Conservation (phyloP, 1,140 invertebrate genomes). For the Ceratoteleas bidentatus region DNA sequence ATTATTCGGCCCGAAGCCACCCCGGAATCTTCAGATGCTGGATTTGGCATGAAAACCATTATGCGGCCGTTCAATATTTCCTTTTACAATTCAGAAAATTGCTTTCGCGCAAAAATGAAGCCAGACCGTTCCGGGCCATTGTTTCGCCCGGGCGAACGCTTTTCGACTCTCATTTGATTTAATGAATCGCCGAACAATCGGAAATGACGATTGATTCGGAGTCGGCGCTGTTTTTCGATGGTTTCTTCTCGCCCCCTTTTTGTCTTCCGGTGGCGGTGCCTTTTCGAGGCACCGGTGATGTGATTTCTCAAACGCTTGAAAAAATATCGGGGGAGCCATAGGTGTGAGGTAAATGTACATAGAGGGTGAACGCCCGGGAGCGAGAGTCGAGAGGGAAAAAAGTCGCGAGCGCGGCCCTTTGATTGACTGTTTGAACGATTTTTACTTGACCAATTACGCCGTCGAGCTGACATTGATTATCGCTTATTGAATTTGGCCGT, state of each 20-base stretch:
- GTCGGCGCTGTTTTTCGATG: background rate
- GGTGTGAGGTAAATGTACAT: too few species aligned
- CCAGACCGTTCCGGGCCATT: conserved; percentile 26
- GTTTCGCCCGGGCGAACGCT: conserved; percentile 25
- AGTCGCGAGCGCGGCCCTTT: too few species aligned
- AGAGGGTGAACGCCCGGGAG: too few species aligned
- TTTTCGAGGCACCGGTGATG: too few species aligned
- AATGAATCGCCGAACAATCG: conserved; percentile 34
- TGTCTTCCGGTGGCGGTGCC: too few species aligned
- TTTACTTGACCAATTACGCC: too few species aligned
- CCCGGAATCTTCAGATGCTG: conserved; percentile 72
- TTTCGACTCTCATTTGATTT: conserved; percentile 42
- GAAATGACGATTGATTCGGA: conserved; percentile 17
- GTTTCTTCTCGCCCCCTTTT: background rate
- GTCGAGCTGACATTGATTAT: too few species aligned
- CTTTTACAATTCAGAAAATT: conserved; percentile 55
- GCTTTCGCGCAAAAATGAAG: conserved; percentile 51
- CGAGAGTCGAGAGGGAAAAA: too few species aligned
- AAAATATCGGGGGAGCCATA: too few species aligned
- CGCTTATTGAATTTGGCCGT: too few species aligned
- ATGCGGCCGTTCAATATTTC: conserved; percentile 51
- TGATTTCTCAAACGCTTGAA: too few species aligned
- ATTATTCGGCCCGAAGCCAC: conserved; percentile 71
- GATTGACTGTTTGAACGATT: too few species aligned
- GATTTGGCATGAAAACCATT: conserved; percentile 67